Percentiles rank a stretch among this genome's conserved stretches.
phyloP scores from a whole-genome alignment of 2,888 invertebrate genomes.

The Drosophila lacicola region DNA sequence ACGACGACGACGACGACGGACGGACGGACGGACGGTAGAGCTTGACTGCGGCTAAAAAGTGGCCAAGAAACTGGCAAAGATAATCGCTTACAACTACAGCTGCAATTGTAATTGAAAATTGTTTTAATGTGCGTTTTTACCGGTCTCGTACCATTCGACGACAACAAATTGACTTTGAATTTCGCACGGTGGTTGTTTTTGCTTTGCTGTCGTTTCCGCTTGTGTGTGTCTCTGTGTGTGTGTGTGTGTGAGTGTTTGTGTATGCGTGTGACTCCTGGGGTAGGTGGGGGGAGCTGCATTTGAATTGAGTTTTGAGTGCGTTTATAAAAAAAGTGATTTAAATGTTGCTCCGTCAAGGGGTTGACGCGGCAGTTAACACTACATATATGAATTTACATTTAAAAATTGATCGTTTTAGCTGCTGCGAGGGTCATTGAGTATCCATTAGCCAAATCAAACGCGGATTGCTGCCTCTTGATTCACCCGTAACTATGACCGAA shows the following conservation, averaged over 20 bases:
- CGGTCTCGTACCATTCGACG: slow-evolving; percentile 39
- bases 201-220: slow-evolving; percentile 6
- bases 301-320: slow-evolving; percentile 38
- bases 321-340: slow-evolving; percentile 38
- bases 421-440: slow-evolving; percentile 14
- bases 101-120: slow-evolving; percentile 3
- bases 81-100: slow-evolving; percentile 9
- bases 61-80: slow-evolving; percentile 11
- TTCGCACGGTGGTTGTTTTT: slow-evolving; percentile 71
- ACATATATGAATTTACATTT: background rate
- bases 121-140: slow-evolving; percentile 38
- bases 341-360: slow-evolving; percentile 20
- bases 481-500: slow-evolving; percentile 82
- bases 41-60: slow-evolving; percentile 20
- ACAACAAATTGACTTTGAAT: slow-evolving; percentile 63
- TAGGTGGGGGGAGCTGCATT: slow-evolving; percentile 28
- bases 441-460: slow-evolving; percentile 33
- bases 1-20: slow-evolving; percentile 11
- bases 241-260: slow-evolving; percentile 11
- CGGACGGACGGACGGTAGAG: slow-evolving; percentile 16
- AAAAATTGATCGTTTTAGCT: slow-evolving; percentile 44
- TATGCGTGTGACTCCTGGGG: slow-evolving; percentile 26
- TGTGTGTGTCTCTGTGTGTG: slow-evolving; percentile 7
- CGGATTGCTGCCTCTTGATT: slow-evolving; percentile 35
- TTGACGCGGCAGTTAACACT: slow-evolving; percentile 13